These are phyloP conservation scores for human DNA, from an alignment of 2,113 vertebrate genomes.

Conservation along the genomic window DNA sequence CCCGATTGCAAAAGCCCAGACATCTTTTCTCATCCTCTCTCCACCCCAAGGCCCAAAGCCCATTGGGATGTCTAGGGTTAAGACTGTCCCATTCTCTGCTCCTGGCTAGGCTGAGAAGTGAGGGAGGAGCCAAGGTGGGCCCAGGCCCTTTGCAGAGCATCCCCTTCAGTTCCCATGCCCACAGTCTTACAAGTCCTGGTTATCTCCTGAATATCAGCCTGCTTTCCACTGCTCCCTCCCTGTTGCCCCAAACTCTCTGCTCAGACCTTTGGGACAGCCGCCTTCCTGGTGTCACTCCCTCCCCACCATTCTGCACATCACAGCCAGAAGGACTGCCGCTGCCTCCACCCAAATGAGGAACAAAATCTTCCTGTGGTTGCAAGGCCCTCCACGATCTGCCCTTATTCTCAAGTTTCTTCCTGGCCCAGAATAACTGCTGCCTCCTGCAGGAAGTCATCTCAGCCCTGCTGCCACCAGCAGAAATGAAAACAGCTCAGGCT, in stretches of 20 bases:
- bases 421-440: not conserved
- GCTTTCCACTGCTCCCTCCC: not conserved
- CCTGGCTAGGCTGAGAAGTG: not conserved
- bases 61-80: not conserved
- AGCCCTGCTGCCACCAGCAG: not conserved
- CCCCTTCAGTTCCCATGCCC: fast-evolving
- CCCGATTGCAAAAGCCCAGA: not conserved
- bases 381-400: not conserved
- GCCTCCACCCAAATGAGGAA: not conserved
- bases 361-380: not conserved
- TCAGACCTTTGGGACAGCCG: not conserved
- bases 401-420: not conserved
- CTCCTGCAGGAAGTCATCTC: not conserved
- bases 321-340: not conserved
- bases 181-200: not conserved
- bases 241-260: not conserved
- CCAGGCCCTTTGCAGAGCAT: not conserved
- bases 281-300: not conserved
- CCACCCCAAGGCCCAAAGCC: not conserved
- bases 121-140: not conserved
- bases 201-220: not conserved
- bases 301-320: not conserved
- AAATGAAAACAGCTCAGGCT: not conserved
- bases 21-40: not conserved
- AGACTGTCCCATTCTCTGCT: not conserved